phyloP scores from a whole-genome alignment of 2,888 invertebrate species.

The Philhelius pedissequus region DNA sequence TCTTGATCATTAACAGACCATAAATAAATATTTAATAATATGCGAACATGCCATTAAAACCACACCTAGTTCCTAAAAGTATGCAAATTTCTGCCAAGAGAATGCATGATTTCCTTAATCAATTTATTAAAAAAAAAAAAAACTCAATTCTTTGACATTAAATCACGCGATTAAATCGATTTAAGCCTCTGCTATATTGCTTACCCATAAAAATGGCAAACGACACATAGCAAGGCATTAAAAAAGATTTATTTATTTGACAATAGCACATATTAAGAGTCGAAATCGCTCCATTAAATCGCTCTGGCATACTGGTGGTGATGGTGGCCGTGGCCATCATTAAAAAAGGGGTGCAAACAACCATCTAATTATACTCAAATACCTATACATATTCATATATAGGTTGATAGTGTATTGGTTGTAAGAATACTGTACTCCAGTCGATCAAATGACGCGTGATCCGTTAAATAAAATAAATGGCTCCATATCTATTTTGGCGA shows the following conservation, averaged over 20 bases:
- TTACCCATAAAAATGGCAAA: slow-evolving; percentile 23
- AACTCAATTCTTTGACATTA: slow-evolving; percentile 4
- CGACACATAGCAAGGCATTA: slow-evolving; percentile 41
- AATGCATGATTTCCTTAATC: slow-evolving; percentile 9
- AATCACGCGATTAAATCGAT: slow-evolving; percentile 23
- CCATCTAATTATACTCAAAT: slow-evolving; percentile 55
- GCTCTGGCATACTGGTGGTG: background rate
- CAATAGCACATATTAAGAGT: slow-evolving; percentile 46
- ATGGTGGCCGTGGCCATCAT: slow-evolving; percentile 5
- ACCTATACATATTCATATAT: slow-evolving; percentile 19
- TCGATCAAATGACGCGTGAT: slow-evolving; percentile 59
- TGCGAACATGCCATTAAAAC: background rate
- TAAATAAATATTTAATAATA: background rate
- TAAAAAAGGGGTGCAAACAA: slow-evolving; percentile 52
- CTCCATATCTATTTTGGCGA: background rate
- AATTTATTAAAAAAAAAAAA: background rate
- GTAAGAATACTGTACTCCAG: slow-evolving; percentile 6
- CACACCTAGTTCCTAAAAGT: background rate
- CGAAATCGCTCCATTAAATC: slow-evolving; percentile 55
- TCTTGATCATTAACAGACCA: too few relatives aligned
- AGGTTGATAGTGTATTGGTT: slow-evolving; percentile 2
- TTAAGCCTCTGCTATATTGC: slow-evolving; percentile 18
- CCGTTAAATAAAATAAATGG: slow-evolving; percentile 53
- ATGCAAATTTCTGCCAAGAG: background rate
- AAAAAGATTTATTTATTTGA: slow-evolving; percentile 48